phyloP scores from a whole-genome alignment of 2,888 invertebrate species.

The Nemotelus nigrinus region DNA sequence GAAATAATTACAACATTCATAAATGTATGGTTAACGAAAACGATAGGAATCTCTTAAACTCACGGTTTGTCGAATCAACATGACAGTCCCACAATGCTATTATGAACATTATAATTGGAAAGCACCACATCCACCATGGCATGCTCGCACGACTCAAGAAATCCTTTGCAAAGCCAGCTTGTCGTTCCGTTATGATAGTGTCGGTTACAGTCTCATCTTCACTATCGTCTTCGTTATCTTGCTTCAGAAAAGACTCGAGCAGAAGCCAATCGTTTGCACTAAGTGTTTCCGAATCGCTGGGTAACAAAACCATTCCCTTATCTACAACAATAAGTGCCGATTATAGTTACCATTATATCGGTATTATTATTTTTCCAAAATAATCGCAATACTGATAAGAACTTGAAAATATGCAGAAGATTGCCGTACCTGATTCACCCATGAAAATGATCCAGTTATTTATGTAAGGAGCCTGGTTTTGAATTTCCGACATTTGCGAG shows the following conservation, averaged over 20 bases:
- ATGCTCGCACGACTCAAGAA: slow-evolving; percentile 6
- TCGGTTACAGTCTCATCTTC: slow-evolving; percentile 18
- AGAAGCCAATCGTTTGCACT: slow-evolving; percentile 43
- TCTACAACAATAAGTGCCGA: slow-evolving; percentile 27
- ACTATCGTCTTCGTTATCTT: slow-evolving; percentile 8
- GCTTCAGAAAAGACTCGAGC: slow-evolving; percentile 34
- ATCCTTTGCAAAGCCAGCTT: not conserved
- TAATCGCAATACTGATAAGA: slow-evolving; percentile 4
- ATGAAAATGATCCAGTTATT: slow-evolving; percentile 39
- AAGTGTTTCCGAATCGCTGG: slow-evolving; percentile 23
- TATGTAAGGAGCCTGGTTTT: slow-evolving; percentile 40
- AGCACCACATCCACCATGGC: slow-evolving; percentile 39
- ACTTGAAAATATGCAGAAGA: not conserved
- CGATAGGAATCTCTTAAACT: not conserved
- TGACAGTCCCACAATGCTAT: slow-evolving; percentile 30
- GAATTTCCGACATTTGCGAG: slow-evolving; percentile 33
- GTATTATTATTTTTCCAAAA: not conserved
- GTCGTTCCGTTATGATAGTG: slow-evolving; percentile 26
- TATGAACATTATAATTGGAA: slow-evolving; percentile 32
- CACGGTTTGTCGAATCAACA: slow-evolving; percentile 15
- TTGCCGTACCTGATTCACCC: slow-evolving; percentile 31
- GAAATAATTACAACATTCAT: no score
- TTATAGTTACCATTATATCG: not conserved
- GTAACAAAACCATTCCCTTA: slow-evolving; percentile 43
- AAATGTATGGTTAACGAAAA: no score